Percentiles rank a stretch among this genome's conserved stretches.
Conservation (phyloP, 1,140 invertebrate species). For the Papilio polyxenes region DNA sequence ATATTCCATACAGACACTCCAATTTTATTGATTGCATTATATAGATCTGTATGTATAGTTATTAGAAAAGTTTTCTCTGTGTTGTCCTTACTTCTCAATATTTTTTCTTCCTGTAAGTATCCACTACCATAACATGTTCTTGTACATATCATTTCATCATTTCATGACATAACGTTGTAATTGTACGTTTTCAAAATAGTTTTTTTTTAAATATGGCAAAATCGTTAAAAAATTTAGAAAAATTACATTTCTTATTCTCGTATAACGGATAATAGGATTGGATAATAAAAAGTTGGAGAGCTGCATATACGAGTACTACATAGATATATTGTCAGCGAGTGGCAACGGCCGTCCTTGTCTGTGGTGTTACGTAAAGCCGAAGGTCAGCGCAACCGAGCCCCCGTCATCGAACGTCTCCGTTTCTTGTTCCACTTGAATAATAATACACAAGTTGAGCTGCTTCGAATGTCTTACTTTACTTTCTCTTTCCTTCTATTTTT, state of each 20-base stretch:
- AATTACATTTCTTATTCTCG: neutral
- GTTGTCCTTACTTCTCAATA: too few relatives aligned
- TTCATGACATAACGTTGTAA: too few relatives aligned
- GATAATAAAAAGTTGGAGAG: neutral
- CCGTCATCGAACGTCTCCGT: neutral
- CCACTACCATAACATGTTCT: too few relatives aligned
- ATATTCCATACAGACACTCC: too few relatives aligned
- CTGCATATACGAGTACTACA: neutral
- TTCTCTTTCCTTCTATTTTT: slow-evolving; percentile 9
- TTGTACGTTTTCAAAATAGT: too few relatives aligned
- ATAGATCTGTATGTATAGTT: too few relatives aligned
- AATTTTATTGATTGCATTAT: too few relatives aligned
- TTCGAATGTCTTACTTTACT: neutral
- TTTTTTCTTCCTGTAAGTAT: too few relatives aligned
- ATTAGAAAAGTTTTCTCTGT: too few relatives aligned
- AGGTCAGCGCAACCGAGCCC: slow-evolving; percentile 44
- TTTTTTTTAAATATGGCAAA: too few relatives aligned
- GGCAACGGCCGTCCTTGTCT: slow-evolving; percentile 57
- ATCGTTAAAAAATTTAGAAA: too few relatives aligned
- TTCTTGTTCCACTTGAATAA: slow-evolving; percentile 34
- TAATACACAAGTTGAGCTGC: slow-evolving; percentile 4
- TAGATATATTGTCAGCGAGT: slow-evolving; percentile 2
- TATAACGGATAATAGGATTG: neutral
- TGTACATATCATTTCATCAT: too few relatives aligned
- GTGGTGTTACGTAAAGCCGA: slow-evolving; percentile 46